phyloP scores from a whole-genome alignment of 2,888 invertebrate species.

The Napeogenes sylphis region DNA sequence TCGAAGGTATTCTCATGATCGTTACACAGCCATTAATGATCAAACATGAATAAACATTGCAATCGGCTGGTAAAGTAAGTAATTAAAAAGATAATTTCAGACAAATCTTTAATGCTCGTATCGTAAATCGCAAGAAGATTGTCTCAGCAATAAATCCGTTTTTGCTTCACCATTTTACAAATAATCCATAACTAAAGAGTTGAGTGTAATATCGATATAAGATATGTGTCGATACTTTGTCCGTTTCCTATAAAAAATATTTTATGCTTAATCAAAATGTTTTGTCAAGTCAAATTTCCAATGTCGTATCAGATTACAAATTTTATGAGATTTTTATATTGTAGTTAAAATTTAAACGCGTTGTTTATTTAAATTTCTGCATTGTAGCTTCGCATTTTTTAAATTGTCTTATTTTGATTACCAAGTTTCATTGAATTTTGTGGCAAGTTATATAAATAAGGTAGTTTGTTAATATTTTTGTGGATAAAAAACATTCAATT shows the following conservation, averaged over 20 bases:
- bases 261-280: conserved; percentile 23
- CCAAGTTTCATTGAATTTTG: too few species aligned
- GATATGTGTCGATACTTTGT: conserved; percentile 22
- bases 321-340: conserved; percentile 23
- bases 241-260: conserved; percentile 7
- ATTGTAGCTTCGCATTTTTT: neutral
- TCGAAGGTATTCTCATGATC: conserved; percentile 6
- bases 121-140: conserved; percentile 46
- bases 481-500: too few species aligned
- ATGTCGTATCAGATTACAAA: conserved; percentile 18
- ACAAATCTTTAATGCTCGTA: conserved; percentile 52
- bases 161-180: conserved; percentile 23
- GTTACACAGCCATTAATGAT: conserved; percentile 13
- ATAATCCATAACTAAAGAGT: conserved; percentile 17
- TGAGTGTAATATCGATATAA: conserved; percentile 6
- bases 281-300: conserved; percentile 14
- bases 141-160: conserved; percentile 27
- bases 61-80: conserved; percentile 50
- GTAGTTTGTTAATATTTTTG: too few species aligned
- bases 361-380: conserved; percentile 4
- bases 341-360: conserved; percentile 18
- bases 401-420: too few species aligned
- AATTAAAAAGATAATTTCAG: conserved; percentile 56
- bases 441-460: too few species aligned
- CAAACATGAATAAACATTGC: conserved; percentile 43